Percentiles rank a stretch among this genome's conserved stretches.
Evolutionary conservation across 2,797 vertebrate species (phyloP).

Genomic region (Sciaenops ocellatus): DNA sequence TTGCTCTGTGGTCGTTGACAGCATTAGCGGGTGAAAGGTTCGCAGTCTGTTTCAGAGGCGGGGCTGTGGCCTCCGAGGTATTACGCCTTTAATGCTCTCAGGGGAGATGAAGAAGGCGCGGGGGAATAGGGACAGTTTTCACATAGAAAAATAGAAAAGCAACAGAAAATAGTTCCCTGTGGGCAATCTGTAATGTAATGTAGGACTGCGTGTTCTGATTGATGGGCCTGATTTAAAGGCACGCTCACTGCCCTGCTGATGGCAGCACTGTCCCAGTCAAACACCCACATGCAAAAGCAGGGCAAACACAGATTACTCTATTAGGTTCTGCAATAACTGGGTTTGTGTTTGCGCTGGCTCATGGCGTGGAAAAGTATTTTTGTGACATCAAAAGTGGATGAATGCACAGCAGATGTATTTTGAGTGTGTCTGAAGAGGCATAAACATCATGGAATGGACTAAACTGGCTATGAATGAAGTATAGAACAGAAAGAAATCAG

Average conservation of each 20-base stretch:
- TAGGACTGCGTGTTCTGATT: constrained; percentile 17
- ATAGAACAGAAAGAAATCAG: neutral
- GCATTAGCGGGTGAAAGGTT: constrained; percentile 59
- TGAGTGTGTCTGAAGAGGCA: neutral
- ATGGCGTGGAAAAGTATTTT: constrained; percentile 6
- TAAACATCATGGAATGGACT: neutral
- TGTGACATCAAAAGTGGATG: constrained; percentile 11
- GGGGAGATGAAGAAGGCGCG: constrained; percentile 15
- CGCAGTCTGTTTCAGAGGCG: constrained; percentile 22
- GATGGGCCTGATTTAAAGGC: constrained; percentile 19
- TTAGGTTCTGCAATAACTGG: constrained; percentile 19
- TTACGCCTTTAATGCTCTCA: constrained; percentile 61
- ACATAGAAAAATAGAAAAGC: constrained; percentile 7
- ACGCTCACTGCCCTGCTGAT: constrained; percentile 50
- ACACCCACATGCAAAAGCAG: constrained; percentile 40
- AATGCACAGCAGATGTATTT: neutral
- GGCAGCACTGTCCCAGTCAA: constrained; percentile 55
- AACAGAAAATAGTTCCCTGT: constrained; percentile 17
- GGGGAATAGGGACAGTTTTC: constrained; percentile 1
- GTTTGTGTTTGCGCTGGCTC: constrained; percentile 32
- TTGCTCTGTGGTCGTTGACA: constrained; percentile 9
- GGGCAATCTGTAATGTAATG: constrained; percentile 14
- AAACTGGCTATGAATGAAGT: neutral
- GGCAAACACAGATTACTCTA: constrained; percentile 62
- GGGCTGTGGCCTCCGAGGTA: constrained; percentile 39